phyloP scores from a whole-genome alignment of 2,888 invertebrate species.

The Limulus polyphemus region DNA sequence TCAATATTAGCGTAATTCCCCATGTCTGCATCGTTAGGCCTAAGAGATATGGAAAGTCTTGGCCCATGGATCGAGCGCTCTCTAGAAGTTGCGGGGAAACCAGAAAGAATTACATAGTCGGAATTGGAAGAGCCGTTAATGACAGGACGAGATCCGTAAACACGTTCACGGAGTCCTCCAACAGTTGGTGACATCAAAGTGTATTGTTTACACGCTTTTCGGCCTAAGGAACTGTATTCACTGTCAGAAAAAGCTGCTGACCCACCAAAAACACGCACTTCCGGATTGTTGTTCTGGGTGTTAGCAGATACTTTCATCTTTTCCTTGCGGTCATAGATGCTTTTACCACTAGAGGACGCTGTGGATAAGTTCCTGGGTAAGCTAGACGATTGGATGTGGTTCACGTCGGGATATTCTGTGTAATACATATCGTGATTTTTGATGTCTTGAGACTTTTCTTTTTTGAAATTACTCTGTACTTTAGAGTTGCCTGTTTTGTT shows the following conservation, averaged over 20 bases:
- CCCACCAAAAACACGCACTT: conserved; percentile 2
- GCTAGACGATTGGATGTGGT: too few relatives aligned
- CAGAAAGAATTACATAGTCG: conserved; percentile 14
- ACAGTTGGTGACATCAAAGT: conserved; percentile 26
- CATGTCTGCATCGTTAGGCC: conserved; percentile 5
- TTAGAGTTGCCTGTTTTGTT: too few relatives aligned
- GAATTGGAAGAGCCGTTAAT: conserved; percentile 28
- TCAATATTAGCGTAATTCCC: conserved; percentile 19
- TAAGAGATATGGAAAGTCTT: conserved; percentile 7
- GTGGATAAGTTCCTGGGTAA: too few relatives aligned
- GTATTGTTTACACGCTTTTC: conserved; percentile 13
- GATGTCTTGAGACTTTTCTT: too few relatives aligned
- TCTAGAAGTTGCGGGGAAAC: neutral
- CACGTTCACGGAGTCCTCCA: conserved; percentile 23
- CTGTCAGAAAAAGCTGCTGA: conserved; percentile 21
- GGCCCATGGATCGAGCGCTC: conserved; percentile 3
- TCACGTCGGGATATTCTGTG: too few relatives aligned
- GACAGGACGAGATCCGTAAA: conserved; percentile 32
- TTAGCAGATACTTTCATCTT: too few relatives aligned
- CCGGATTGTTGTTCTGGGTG: too few relatives aligned
- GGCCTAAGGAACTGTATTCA: conserved; percentile 23
- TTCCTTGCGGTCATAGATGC: too few relatives aligned
- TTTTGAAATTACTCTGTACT: too few relatives aligned
- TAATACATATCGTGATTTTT: too few relatives aligned
- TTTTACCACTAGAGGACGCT: too few relatives aligned